A percentile compares a stretch with the other conserved stretches of the same genome.
Evolutionary conservation across 2,113 vertebrate species (phyloP).

Genomic region (Poeciliopsis occidentalis): DNA sequence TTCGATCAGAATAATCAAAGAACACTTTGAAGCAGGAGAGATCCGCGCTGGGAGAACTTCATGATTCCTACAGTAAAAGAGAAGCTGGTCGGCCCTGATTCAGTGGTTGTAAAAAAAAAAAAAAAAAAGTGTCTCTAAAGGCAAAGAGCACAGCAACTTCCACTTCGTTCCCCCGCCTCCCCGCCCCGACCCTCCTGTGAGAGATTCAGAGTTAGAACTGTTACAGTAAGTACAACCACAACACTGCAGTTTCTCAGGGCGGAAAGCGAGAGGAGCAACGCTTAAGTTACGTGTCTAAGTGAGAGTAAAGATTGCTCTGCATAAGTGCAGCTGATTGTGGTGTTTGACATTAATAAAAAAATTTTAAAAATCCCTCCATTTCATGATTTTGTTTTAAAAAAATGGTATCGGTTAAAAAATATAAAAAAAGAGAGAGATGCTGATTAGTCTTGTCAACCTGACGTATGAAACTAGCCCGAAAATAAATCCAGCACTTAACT

Average conservation of each 20-base stretch:
- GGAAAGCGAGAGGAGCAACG: constrained; percentile 25
- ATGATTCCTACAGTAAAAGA: constrained; percentile 28
- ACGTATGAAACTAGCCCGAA: not conserved
- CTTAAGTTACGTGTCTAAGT: constrained; percentile 45
- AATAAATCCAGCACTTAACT: not conserved
- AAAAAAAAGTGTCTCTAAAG: constrained; percentile 46
- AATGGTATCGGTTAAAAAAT: not conserved
- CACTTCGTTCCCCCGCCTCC: not conserved
- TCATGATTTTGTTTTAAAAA: not conserved
- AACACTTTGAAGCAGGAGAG: constrained; percentile 49
- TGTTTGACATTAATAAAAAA: constrained; percentile 16
- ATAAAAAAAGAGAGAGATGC: not conserved
- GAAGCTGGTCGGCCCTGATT: constrained; percentile 37
- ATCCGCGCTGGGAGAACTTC: constrained; percentile 33
- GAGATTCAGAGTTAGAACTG: constrained; percentile 19
- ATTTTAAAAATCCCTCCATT: not conserved
- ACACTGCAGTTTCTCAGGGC: constrained; percentile 56
- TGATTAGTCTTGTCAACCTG: constrained; percentile 7
- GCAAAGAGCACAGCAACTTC: constrained; percentile 28
- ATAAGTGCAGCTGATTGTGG: constrained; percentile 39
- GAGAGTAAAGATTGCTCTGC: constrained; percentile 20
- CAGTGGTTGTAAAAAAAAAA: constrained; percentile 18
- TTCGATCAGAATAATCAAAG: constrained; percentile 30
- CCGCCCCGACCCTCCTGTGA: too few relatives aligned
- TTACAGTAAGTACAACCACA: constrained; percentile 25